Evolutionary conservation across 2,113 vertebrate genomes (phyloP).

Genomic region (Peromyscus leucopus): DNA sequence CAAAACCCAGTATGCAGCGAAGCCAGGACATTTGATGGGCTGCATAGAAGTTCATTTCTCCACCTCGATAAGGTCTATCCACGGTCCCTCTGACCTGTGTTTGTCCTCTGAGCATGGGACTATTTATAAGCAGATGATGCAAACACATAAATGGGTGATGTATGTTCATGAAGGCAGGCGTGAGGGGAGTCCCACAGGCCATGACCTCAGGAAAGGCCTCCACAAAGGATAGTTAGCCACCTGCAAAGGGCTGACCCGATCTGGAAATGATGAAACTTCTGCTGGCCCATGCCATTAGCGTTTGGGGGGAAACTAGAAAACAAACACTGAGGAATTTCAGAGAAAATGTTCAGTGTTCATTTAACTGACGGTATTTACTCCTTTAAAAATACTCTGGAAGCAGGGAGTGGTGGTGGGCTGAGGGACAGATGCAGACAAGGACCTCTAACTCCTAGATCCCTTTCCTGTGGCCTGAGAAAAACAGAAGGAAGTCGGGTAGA

Average conservation of each 20-base stretch:
- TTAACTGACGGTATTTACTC: background rate
- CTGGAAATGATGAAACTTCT: background rate
- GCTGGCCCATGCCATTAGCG: slow-evolving; percentile 14
- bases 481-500: background rate
- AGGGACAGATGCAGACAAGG: background rate
- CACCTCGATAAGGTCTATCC: accelerated
- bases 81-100: too few species aligned
- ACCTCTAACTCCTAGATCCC: background rate
- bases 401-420: background rate
- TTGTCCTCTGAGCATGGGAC: background rate
- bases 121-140: background rate
- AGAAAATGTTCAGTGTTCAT: slow-evolving; percentile 34
- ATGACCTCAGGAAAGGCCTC: background rate
- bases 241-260: background rate
- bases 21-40: too few species aligned
- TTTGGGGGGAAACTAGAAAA: slow-evolving; percentile 47
- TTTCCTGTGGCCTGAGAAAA: background rate
- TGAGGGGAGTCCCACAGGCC: too few species aligned
- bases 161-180: background rate
- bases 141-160: too few species aligned
- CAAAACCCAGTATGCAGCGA: accelerated
- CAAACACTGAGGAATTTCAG: slow-evolving; percentile 37
- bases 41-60: accelerated
- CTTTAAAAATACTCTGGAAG: background rate
- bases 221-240: background rate